Percentiles rank a stretch among this genome's conserved stretches.
Conservation (phyloP, 1,140 invertebrate species). For the Drosophila ogumai region DNA sequence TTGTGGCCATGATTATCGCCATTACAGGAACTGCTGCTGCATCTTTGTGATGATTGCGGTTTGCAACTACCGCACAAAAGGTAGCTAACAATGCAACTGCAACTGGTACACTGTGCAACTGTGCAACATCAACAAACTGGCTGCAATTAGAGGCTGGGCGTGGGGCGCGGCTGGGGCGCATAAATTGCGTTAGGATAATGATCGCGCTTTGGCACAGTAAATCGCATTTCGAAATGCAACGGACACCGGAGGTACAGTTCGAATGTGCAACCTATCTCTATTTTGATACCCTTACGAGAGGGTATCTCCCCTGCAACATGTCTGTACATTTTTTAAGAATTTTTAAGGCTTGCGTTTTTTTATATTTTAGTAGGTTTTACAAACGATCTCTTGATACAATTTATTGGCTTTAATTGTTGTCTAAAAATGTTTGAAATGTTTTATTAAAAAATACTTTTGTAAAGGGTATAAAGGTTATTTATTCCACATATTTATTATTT, state of each 20-base stretch:
- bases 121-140: slow-evolving; percentile 41
- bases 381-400: background rate
- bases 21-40: slow-evolving; percentile 59
- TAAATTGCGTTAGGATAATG: slow-evolving; percentile 85
- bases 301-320: background rate
- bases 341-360: background rate
- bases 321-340: background rate
- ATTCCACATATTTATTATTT: too few relatives aligned
- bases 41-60: slow-evolving; percentile 50
- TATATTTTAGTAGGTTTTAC: background rate
- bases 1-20: slow-evolving; percentile 75
- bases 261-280: slow-evolving; percentile 55
- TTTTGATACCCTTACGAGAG: background rate
- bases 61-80: slow-evolving; percentile 39
- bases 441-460: too few relatives aligned
- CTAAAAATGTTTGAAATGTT: background rate
- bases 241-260: slow-evolving; percentile 75
- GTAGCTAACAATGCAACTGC: slow-evolving; percentile 54
- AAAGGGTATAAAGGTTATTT: too few relatives aligned
- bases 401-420: too few relatives aligned
- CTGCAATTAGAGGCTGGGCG: slow-evolving; percentile 78
- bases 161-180: slow-evolving; percentile 71
- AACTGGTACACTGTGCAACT: slow-evolving; percentile 48
- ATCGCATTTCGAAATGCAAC: slow-evolving; percentile 77
- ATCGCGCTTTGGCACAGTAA: slow-evolving; percentile 83